Base-by-base conservation (phyloP, 92 coral and sea anemone genomes). In the Chrysogorgia sp. region DNA sequence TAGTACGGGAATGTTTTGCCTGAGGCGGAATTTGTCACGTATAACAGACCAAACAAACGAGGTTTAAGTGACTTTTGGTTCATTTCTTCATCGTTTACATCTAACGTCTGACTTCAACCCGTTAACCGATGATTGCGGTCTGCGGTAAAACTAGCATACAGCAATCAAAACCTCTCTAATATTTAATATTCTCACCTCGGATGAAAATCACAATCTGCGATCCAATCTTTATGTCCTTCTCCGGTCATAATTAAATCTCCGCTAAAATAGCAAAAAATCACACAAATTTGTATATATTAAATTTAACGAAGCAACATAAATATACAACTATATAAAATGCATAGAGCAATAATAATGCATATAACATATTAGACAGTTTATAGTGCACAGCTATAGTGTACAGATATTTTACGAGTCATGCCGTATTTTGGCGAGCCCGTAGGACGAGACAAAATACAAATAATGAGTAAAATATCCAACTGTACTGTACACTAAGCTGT, bases 171-270 rank as follows among this genome's bases (percentile, higher is more conserved):
- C 1, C 45, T 30, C 17, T 13, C 1, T 66, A n/a, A 74, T 12
- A 20, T 17, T 29, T 7, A 70, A 1, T 56, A 14, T 9, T 28
- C 85, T 48, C 87, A 93, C 98, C 97, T 96, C 10, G 98, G 97
- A 45, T 93, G 98, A 55, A 93, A 93, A 57, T 93, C 98, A 40
- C 98, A 91, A 82, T 93, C 97, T 17, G 98, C 92, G 25, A 93
- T 75, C 98, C 98, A 93, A 70, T 93, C 97, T 82, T 91, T 91
- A 63, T 93, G 98, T 53, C 98, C 98, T 85, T 93, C 98, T 0
- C 98, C 98, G 28, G 97, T 91, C 98, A 93, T 93, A n/a, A 93
- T 91, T 57, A 92, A 85, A 32, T 93, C 98, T 35, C 98, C 98
- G 81, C 98, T 93, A 81, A 28, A 35, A 67, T 71, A 53, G 15